Conservation (phyloP, 1,140 invertebrate genomes). For the Zaprionus kolodkinae region DNA sequence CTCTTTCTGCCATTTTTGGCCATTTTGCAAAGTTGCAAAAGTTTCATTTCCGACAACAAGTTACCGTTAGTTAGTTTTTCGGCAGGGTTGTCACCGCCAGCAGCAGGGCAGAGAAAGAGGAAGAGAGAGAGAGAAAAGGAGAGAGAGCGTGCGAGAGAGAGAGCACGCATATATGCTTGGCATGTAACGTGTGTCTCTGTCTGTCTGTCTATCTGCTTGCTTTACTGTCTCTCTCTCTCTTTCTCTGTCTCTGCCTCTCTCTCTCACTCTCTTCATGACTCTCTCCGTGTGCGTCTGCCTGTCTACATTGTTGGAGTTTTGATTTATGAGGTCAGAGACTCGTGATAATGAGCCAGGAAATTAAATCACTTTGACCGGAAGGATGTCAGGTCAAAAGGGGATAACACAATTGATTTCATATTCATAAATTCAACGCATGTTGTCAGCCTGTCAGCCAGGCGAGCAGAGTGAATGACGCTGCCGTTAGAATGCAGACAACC, state of each 20-base stretch:
- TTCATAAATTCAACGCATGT: conserved; percentile 80
- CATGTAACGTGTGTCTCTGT: conserved; percentile 68
- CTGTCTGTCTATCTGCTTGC: conserved; percentile 14
- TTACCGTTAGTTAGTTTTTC: conserved; percentile 80
- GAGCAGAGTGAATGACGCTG: conserved; percentile 35
- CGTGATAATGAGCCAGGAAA: conserved; percentile 83
- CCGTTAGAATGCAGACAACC: conserved; percentile 23
- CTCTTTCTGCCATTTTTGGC: conserved; percentile 30
- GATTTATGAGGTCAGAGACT: conserved; percentile 83
- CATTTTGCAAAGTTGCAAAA: conserved; percentile 69
- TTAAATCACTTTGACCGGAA: conserved; percentile 83
- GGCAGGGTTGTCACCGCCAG: conserved; percentile 69
- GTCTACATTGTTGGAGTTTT: conserved; percentile 63
- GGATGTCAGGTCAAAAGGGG: conserved; percentile 80
- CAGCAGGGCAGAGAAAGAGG: conserved; percentile 24
- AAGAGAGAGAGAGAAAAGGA: not conserved
- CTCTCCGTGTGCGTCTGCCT: conserved; percentile 25
- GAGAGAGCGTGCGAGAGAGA: not conserved
- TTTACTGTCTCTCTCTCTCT: not conserved
- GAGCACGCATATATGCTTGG: conserved; percentile 57
- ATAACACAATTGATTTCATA: conserved; percentile 83
- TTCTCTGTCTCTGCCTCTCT: not conserved
- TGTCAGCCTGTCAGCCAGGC: conserved; percentile 64
- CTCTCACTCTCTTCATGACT: conserved; percentile 24
- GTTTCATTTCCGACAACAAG: conserved; percentile 82